Conservation (phyloP, 2,113 vertebrate genomes). For the Atherinomorus stipes region DNA sequence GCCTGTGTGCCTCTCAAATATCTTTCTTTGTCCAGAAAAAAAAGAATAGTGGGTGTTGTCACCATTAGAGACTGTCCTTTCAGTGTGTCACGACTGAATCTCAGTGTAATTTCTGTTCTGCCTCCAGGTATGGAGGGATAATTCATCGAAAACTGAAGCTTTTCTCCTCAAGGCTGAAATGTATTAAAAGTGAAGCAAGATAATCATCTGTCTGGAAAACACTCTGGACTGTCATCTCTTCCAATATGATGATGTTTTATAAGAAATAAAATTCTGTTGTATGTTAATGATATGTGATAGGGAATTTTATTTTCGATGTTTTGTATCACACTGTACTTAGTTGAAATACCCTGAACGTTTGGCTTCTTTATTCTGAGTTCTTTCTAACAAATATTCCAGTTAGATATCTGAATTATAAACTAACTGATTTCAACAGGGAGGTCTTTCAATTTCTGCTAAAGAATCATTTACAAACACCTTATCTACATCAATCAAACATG, state of each 20-base stretch:
- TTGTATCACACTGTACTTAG: too few species aligned
- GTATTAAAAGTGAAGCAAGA: conserved; percentile 8
- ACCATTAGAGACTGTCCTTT: background rate
- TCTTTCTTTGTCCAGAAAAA: background rate
- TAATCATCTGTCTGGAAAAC: background rate
- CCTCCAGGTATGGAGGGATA: background rate
- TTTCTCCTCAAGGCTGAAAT: background rate
- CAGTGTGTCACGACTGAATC: background rate
- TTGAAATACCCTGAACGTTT: background rate
- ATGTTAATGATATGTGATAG: too few species aligned
- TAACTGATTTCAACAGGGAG: too few species aligned
- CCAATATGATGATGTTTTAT: background rate
- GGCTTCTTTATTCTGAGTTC: background rate
- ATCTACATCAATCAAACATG: too few species aligned
- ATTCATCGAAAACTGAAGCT: conserved; percentile 10
- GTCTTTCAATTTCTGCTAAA: too few species aligned
- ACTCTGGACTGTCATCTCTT: background rate
- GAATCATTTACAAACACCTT: too few species aligned
- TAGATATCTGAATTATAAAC: too few species aligned
- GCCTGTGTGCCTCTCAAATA: background rate
- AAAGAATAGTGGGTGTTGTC: background rate
- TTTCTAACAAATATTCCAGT: too few species aligned
- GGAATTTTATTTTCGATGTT: too few species aligned
- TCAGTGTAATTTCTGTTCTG: conserved; percentile 17
- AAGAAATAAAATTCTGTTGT: too few species aligned